Evolutionary conservation across 2,888 invertebrate species (phyloP).

Genomic region (Stenichneumon culpator): DNA sequence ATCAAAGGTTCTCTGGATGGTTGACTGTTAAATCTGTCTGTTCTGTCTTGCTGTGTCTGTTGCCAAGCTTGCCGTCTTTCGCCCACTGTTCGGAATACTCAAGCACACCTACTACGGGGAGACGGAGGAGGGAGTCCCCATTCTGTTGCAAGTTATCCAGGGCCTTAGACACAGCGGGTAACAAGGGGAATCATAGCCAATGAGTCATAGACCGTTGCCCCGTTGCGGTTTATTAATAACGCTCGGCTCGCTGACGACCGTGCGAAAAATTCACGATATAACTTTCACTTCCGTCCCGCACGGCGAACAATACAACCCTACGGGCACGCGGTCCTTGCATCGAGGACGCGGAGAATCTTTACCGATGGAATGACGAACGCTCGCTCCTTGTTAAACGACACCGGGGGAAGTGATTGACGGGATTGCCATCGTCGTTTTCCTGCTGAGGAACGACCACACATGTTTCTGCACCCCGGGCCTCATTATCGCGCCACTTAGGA

Average conservation of each 20-base stretch:
- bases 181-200: constrained; percentile 63
- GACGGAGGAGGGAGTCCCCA: constrained; percentile 58
- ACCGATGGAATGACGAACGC: constrained; percentile 7
- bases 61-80: constrained; percentile 70
- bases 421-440: neutral
- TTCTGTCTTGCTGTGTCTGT: constrained; percentile 50
- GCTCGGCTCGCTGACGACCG: constrained; percentile 65
- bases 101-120: constrained; percentile 73
- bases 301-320: constrained; percentile 59
- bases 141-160: constrained; percentile 37
- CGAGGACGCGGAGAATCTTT: constrained; percentile 26
- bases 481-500: neutral
- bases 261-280: constrained; percentile 63
- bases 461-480: neutral
- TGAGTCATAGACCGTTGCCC: constrained; percentile 63
- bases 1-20: constrained; percentile 6
- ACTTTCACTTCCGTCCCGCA: constrained; percentile 71
- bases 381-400: constrained; percentile 10
- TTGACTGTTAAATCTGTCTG: constrained; percentile 3
- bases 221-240: constrained; percentile 68
- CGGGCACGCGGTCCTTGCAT: constrained; percentile 1
- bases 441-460: neutral
- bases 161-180: constrained; percentile 41
- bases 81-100: constrained; percentile 77
- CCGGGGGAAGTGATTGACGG: neutral